A percentile compares a stretch with the other conserved stretches of the same genome.
These are phyloP conservation scores for Bombus cullumanus DNA, from an alignment of 1,140 invertebrate species.

Conservation along the genomic window DNA sequence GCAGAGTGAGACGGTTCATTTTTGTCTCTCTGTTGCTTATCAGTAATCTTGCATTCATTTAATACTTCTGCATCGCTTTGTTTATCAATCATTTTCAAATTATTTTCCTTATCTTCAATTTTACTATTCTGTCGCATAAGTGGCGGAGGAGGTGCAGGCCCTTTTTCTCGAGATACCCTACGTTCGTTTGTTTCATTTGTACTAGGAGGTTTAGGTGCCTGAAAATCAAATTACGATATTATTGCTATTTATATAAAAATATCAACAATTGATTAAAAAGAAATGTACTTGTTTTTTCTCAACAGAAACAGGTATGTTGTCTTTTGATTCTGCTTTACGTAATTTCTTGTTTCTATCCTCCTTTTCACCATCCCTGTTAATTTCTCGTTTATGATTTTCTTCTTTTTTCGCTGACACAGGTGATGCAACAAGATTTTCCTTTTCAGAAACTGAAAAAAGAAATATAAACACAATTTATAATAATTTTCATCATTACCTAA, in stretches of 20 bases:
- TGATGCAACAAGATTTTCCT: slow-evolving; percentile 75
- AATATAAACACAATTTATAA: not conserved
- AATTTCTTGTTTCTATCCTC: slow-evolving; percentile 82
- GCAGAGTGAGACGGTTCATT: slow-evolving; percentile 13
- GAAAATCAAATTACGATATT: slow-evolving; percentile 14
- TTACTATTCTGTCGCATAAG: slow-evolving; percentile 75
- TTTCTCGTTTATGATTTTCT: slow-evolving; percentile 81
- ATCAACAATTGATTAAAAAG: not conserved
- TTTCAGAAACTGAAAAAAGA: slow-evolving; percentile 73
- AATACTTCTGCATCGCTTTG: slow-evolving; percentile 58
- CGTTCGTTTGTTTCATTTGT: slow-evolving; percentile 75
- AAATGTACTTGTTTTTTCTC: slow-evolving; percentile 83
- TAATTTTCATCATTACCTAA: not conserved
- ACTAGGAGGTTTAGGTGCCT: slow-evolving; percentile 81
- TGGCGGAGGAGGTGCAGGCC: slow-evolving; percentile 83
- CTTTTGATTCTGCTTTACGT: slow-evolving; percentile 82
- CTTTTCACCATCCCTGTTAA: slow-evolving; percentile 81
- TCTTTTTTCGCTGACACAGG: slow-evolving; percentile 76
- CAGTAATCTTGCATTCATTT: slow-evolving; percentile 39
- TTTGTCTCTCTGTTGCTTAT: slow-evolving; percentile 48
- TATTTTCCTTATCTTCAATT: slow-evolving; percentile 73
- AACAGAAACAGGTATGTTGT: slow-evolving; percentile 76
- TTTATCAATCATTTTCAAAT: slow-evolving; percentile 66
- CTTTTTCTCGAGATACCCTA: slow-evolving; percentile 82
- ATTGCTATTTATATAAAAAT: not conserved